Percentiles rank a stretch among this genome's conserved stretches.
phyloP scores from a whole-genome alignment of 2,113 vertebrate species.

The Mesitornis unicolor region DNA sequence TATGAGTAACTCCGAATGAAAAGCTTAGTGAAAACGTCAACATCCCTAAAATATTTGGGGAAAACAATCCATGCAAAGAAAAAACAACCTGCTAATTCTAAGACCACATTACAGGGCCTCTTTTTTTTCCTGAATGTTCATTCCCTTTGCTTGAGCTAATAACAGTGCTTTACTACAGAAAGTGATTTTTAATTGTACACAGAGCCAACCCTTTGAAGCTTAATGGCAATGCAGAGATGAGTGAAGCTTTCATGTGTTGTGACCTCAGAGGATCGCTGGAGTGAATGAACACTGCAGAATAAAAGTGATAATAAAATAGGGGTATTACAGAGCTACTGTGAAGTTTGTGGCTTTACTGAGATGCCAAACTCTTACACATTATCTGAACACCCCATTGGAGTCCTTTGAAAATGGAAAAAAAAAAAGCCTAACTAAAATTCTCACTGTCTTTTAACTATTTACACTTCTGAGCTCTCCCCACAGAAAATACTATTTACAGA shows the following conservation, averaged over 20 bases:
- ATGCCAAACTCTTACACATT: neutral
- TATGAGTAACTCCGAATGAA: conserved; percentile 50
- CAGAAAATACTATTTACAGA: neutral
- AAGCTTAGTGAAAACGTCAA: conserved; percentile 19
- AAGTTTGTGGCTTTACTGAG: neutral
- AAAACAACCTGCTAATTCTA: conserved; percentile 3
- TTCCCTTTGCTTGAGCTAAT: neutral
- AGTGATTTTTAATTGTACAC: neutral
- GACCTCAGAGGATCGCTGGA: neutral
- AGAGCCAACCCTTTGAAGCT: neutral
- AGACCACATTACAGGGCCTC: neutral
- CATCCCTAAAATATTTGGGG: neutral
- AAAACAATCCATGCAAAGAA: neutral
- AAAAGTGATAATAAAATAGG: neutral
- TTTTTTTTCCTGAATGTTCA: neutral
- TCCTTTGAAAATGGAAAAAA: neutral
- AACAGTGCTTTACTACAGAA: neutral
- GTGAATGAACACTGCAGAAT: neutral
- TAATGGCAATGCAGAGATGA: neutral
- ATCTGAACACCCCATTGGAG: neutral
- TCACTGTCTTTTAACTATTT: neutral
- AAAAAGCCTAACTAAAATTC: neutral
- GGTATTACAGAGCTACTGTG: neutral
- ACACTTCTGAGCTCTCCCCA: neutral
- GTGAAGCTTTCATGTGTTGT: neutral